Evolutionary conservation across 2,113 vertebrate species (phyloP).

Genomic region (Sminthopsis crassicaudata): DNA sequence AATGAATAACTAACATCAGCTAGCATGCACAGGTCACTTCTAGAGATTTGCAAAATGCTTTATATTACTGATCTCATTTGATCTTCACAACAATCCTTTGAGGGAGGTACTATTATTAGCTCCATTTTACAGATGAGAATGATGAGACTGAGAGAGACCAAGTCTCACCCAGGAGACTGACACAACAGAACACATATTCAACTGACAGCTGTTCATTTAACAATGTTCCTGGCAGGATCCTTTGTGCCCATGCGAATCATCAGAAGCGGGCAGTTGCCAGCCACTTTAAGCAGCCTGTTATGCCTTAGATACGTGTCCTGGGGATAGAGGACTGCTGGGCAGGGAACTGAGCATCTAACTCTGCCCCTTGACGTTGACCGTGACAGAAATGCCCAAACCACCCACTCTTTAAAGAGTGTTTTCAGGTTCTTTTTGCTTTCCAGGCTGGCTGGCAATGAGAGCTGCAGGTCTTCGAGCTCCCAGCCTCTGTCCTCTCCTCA

Average conservation of each 20-base stretch:
- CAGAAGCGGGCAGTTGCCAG: neutral
- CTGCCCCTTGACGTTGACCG: neutral
- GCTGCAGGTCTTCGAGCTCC: neutral
- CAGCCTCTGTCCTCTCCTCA: neutral
- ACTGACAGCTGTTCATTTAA: neutral
- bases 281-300: neutral
- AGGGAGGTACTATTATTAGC: neutral
- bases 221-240: neutral
- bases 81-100: neutral
- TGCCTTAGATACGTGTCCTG: too few species aligned
- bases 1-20: too few species aligned
- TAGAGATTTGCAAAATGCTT: neutral
- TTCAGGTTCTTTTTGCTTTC: neutral
- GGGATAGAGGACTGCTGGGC: neutral
- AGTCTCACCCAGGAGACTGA: neutral
- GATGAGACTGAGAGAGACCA: neutral
- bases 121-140: constrained; percentile 16
- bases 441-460: neutral
- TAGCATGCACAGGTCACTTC: too few species aligned
- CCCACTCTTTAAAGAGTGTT: neutral
- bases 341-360: too few species aligned
- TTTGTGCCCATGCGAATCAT: neutral
- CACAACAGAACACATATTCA: neutral
- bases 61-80: neutral
- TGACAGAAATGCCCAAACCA: neutral